A percentile compares a stretch with the other conserved stretches of the same genome.
These are phyloP conservation scores for Virgularia gustaviana DNA, from an alignment of 92 coral and sea anemone genomes.

Conservation along the genomic window DNA sequence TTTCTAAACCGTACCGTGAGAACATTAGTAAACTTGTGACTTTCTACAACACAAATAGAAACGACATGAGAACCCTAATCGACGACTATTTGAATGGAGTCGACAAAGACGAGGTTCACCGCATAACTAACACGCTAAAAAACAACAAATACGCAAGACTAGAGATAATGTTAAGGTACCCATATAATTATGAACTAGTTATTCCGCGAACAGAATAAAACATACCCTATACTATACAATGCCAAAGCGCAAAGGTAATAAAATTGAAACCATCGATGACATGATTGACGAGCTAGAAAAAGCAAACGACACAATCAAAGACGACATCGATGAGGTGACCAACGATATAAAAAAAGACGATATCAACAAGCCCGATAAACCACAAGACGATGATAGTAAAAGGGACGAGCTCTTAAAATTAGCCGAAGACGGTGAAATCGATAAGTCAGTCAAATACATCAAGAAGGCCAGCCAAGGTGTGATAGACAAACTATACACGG, in stretches of 20 bases:
- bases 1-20: conserved; percentile 21
- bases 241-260: neutral
- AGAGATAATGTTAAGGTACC: neutral
- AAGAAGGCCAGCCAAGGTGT: conserved; percentile 18
- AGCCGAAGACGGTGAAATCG: conserved; percentile 19
- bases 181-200: neutral
- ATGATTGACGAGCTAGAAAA: neutral
- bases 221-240: neutral
- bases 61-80: neutral
- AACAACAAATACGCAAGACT: too few species aligned
- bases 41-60: conserved; percentile 1
- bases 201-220: neutral
- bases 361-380: neutral
- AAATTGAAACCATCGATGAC: neutral
- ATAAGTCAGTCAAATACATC: conserved; percentile 18
- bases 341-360: neutral
- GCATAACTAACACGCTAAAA: too few species aligned
- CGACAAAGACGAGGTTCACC: too few species aligned
- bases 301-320: neutral
- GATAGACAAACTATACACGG: conserved; percentile 14
- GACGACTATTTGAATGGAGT: neutral
- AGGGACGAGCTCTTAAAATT: neutral
- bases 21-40: conserved; percentile 25
- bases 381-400: neutral
- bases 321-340: neutral